Conservation (phyloP, 2,888 invertebrate species). For the Chloroclystis v-ata region DNA sequence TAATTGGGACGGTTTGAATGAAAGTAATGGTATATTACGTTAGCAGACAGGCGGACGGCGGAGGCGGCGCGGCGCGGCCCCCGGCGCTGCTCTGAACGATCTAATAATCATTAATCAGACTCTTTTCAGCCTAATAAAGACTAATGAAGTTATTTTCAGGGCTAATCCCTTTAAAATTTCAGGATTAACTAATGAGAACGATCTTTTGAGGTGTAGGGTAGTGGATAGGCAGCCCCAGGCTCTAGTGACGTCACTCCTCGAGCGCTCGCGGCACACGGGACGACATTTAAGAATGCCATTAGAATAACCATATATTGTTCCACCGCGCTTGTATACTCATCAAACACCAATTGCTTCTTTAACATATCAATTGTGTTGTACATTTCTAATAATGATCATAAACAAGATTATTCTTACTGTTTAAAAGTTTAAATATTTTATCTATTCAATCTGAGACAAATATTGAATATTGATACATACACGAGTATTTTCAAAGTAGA, state of each 20-base stretch:
- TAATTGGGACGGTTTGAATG: neutral
- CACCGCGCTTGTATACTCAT: no score
- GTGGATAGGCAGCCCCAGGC: constrained; percentile 6
- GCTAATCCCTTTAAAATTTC: constrained; percentile 64
- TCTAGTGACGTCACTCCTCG: neutral
- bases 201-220: constrained; percentile 55
- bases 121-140: constrained; percentile 58
- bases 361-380: no score
- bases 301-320: no score
- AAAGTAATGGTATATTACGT: neutral
- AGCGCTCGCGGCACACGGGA: no score
- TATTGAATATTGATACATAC: no score
- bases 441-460: no score
- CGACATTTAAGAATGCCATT: no score
- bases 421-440: no score
- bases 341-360: no score
- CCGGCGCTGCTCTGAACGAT: neutral
- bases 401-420: no score
- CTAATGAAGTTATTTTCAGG: constrained; percentile 67
- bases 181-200: constrained; percentile 51
- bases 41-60: neutral
- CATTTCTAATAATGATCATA: no score
- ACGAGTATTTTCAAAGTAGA: no score
- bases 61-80: constrained; percentile 2
- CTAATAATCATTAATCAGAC: constrained; percentile 34